A percentile compares a stretch with the other conserved stretches of the same genome.
Conservation (phyloP, 2,797 vertebrate genomes). For the Esox masquinongy region DNA sequence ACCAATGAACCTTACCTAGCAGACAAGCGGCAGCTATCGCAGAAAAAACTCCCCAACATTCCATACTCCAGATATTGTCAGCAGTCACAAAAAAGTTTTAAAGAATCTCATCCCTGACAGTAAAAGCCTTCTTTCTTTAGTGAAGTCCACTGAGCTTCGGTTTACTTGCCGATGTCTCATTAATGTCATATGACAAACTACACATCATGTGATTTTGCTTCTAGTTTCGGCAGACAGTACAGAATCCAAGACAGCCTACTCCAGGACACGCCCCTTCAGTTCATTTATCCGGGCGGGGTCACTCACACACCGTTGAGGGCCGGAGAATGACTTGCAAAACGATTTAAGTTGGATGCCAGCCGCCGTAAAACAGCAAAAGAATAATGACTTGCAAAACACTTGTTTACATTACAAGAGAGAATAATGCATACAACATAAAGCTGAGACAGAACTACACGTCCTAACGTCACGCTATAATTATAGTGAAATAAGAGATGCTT, state of each 20-base stretch:
- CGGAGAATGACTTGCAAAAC: too few relatives aligned
- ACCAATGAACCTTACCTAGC: constrained; percentile 59
- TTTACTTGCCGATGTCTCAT: constrained; percentile 45
- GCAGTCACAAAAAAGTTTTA: constrained; percentile 30
- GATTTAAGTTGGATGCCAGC: too few relatives aligned
- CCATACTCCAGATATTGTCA: constrained; percentile 59
- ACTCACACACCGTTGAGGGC: too few relatives aligned
- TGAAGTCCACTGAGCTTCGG: constrained; percentile 19
- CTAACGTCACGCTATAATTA: too few relatives aligned
- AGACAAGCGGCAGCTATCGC: constrained; percentile 59
- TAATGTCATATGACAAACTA: constrained; percentile 74
- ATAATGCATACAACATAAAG: too few relatives aligned
- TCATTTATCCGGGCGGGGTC: too few relatives aligned
- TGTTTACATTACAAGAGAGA: too few relatives aligned
- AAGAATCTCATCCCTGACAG: constrained; percentile 58
- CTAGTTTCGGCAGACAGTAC: constrained; percentile 4
- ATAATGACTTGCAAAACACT: too few relatives aligned
- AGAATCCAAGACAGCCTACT: neutral
- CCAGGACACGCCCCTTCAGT: too few relatives aligned
- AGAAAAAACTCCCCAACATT: constrained; percentile 47
- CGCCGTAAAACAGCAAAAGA: too few relatives aligned
- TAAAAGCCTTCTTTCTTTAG: constrained; percentile 37
- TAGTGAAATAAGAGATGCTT: too few relatives aligned
- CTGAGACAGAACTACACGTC: too few relatives aligned
- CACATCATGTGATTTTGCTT: constrained; percentile 76